Base-by-base conservation (phyloP, 1,140 invertebrate species). In the Trichomalopsis sarcophagae region DNA sequence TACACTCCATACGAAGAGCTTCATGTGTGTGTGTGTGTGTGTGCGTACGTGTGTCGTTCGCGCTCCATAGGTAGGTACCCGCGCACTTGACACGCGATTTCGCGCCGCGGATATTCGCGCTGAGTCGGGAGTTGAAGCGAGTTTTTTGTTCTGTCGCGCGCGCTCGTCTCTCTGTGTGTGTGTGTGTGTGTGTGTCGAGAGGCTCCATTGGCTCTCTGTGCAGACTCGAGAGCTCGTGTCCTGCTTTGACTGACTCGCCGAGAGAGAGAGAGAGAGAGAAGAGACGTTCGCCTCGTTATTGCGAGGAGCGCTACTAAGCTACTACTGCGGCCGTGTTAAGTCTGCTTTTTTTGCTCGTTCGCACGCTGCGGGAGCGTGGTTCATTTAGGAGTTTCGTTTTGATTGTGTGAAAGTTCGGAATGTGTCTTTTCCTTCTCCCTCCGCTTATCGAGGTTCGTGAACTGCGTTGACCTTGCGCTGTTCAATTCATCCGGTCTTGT, bases 61-160 rank as follows among this genome's bases (percentile, higher is more conserved):
- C 68, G 27, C 30, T 30, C 68, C 68, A 17, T 71, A 71, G 23
- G 68, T 71, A 69, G 27, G 68, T 69, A 30, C 23, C 13, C 77
- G 68, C 50, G 82, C 82, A 78, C 82, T 84, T 84, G 77, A 79
- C 47, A 80, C 55, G 66, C 50, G 40, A 40, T 76, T 30, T 27
- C 36, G 55, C 73, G 55, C 81, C 73, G 55, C 81, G 82, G 33
- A 47, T 76, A 40, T 40, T 40, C 74, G 5, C 36, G 74, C 74
- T 11, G 55, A 62, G 55, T 62, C 55, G 55, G 21, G 55, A 62
- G 55, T 62, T 62, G 55, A n/a, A n/a, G 55, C 17, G 55, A 62
- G 55, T 62, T 62, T 62, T 62, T 62, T 62, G 21, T 62, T 62
- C 55, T 62, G 6, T 13, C 13, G 11, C 47, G 47, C 13, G 2